Evolutionary conservation across 2,888 invertebrate genomes (phyloP), one percentile per base, ranked within the genome.

Genomic region (Lymantria dispar): DNA sequence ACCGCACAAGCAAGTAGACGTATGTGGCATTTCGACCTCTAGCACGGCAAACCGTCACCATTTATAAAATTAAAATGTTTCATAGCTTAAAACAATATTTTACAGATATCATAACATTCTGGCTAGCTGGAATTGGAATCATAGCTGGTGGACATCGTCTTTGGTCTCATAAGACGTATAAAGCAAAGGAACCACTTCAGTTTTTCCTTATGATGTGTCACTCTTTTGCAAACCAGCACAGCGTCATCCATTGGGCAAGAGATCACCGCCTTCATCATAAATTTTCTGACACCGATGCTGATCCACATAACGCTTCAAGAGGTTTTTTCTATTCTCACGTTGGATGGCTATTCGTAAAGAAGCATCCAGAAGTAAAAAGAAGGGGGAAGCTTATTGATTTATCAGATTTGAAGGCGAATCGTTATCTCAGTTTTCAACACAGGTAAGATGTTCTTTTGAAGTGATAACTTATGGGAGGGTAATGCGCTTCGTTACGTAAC

Each of bases 241-340:
- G 66, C 0, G 62, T 64, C 1, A 52, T 61, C 5, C 48, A 60
- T 5, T 75, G 75, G 77, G 57, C 62, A 1, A 45, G 71, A 11
- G 71, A 74, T n/a, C 76, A 78, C 14, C 50, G 72, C 1, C 45
- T 79, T 2, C 78, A 79, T 41, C 78, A 79, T 38, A 71, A 70
- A 72, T 96, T 92, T 85, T 94, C 93, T 52, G 95, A 95, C 71
- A 95, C 95, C 0, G 92, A 95, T 71, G 95, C 95, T 0, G 96
- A 96, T 76, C 96, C 96, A 0, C 95, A 96, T 74, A 95, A 95
- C 72, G 94, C 95, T 1, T 93, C 72, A 7, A 86, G 95, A 15
- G 97, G 97, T 0, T 95, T 97, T 84, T 96, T 96, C 89, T 97
- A 95, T 80, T 91, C 96, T 0, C 97, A 97, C 78, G 87, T 96